A percentile compares a stretch with the other conserved stretches of the same genome.
Evolutionary conservation across 2,797 vertebrate genomes (phyloP).

Genomic region (Acipenser oxyrinchus): DNA sequence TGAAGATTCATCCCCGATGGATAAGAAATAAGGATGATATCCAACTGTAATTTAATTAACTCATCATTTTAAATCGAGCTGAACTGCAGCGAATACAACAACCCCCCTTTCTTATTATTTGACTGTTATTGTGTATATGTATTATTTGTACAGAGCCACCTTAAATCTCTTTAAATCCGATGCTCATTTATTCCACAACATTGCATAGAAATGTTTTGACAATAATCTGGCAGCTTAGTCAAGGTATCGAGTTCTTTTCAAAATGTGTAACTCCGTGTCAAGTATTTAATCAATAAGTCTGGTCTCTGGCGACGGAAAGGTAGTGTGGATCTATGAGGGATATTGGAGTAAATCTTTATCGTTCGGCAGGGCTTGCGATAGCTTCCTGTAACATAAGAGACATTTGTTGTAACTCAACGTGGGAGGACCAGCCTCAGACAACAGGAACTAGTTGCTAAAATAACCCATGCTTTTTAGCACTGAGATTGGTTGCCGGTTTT

Average conservation of each 20-base stretch:
- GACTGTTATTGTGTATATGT: conserved; percentile 19
- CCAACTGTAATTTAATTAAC: too few species aligned
- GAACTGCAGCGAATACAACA: not conserved
- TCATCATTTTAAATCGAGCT: too few species aligned
- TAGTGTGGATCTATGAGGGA: conserved; percentile 60
- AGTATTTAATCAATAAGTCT: conserved; percentile 74
- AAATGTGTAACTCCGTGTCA: conserved; percentile 57
- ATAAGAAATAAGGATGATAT: too few species aligned
- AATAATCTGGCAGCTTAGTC: conserved; percentile 18
- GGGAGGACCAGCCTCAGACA: too few species aligned
- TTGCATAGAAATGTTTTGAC: conserved; percentile 27
- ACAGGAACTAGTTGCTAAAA: too few species aligned
- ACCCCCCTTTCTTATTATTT: conserved; percentile 35
- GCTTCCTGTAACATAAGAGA: conserved; percentile 58
- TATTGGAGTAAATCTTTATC: conserved; percentile 66
- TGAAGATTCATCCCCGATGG: too few species aligned
- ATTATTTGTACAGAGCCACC: not conserved
- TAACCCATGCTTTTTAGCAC: too few species aligned
- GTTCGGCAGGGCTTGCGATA: conserved; percentile 67
- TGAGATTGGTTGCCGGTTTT: too few species aligned
- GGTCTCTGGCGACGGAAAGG: conserved; percentile 61
- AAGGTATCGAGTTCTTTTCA: conserved; percentile 37
- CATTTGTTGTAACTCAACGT: not conserved
- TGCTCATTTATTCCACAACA: conserved; percentile 1
- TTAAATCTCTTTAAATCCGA: conserved; percentile 21